Base-by-base conservation (phyloP, 2,113 vertebrate genomes). In the Petrocephalus microphthalmus region DNA sequence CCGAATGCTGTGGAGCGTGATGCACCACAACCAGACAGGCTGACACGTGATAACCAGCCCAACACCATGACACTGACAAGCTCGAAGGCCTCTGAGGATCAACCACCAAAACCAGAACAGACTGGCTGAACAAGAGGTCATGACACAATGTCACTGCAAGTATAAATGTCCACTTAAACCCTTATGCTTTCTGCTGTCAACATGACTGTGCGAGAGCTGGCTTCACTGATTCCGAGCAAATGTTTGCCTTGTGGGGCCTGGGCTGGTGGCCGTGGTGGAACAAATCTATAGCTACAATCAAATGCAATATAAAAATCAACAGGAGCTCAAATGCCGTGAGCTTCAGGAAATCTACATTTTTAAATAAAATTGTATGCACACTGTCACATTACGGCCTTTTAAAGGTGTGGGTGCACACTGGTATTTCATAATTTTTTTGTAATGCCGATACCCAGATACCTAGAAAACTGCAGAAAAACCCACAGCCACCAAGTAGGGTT, bases 121-220 rank as follows among this genome's bases (percentile, higher is more conserved):
- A 67, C 22, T n/a, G 8, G 67, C 13, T 74, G 67, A 29, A 74
- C 25, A 33, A 83, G 20, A 83, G 37, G 81, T 49, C 45, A 49
- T 47, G 37, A 83, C 49, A 42, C 81, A 83, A 22, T 47, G 42
- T 83, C 81, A 67, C 33, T 83, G 81, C 81, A 83, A 83, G 81
- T 83, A 8, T 42, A 49, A 49, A 22, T 83, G 81, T 49, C 42
- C 37, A 22, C 19, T 83, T 83, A 83, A 47, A 83, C 22, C 81
- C 33, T 49, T 47, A 5, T 3, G 45, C 42, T n/a, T 49, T 45
- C 42, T 83, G 22, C 42, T 83, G 81, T 49, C 20, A 83, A 83
- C 45, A 49, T n/a, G 20, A 49, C 47, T 83, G 81, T n/a, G 81
- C 20, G 7, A 49, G 42, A 49, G 45, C 45, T 83, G 42, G 45